Conservation (phyloP, 2,888 invertebrate species). For the Agonopterix arenella region DNA sequence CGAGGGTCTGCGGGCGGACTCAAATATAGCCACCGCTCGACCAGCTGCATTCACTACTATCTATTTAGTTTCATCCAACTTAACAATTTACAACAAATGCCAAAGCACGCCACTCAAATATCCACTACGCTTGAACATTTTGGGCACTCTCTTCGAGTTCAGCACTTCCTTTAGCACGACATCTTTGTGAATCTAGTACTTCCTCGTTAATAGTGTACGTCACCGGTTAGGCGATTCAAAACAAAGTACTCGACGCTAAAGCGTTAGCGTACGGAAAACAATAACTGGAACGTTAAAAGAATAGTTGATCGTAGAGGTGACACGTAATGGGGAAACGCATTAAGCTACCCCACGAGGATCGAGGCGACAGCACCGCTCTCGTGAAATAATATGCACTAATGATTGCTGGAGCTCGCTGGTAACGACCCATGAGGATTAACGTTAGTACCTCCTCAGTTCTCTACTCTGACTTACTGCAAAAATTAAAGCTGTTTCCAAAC, state of each 20-base stretch:
- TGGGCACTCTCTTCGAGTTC: not conserved
- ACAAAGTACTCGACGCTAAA: not conserved
- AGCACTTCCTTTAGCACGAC: not conserved
- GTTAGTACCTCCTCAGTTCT: constrained; percentile 12
- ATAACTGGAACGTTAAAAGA: constrained; percentile 25
- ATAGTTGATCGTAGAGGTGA: constrained; percentile 44
- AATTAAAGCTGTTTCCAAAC: not conserved
- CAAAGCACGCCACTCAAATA: constrained; percentile 10
- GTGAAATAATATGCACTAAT: constrained; percentile 61
- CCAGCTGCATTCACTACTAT: constrained; percentile 33
- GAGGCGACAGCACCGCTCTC: constrained; percentile 26
- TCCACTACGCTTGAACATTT: not conserved
- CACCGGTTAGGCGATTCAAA: not conserved
- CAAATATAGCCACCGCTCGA: constrained; percentile 28
- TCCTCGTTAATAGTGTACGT: not conserved
- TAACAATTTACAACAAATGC: constrained; percentile 27
- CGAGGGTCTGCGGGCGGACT: constrained; percentile 43
- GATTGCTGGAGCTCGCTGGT: constrained; percentile 32
- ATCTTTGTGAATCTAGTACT: not conserved
- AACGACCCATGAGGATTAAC: constrained; percentile 38
- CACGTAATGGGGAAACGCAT: constrained; percentile 61
- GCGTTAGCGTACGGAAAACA: constrained; percentile 21
- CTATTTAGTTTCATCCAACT: constrained; percentile 40
- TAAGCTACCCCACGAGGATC: constrained; percentile 38
- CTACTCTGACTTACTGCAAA: not conserved